These are phyloP conservation scores for Siniperca chuatsi DNA, from an alignment of 2,113 vertebrate species.

Conservation along the genomic window DNA sequence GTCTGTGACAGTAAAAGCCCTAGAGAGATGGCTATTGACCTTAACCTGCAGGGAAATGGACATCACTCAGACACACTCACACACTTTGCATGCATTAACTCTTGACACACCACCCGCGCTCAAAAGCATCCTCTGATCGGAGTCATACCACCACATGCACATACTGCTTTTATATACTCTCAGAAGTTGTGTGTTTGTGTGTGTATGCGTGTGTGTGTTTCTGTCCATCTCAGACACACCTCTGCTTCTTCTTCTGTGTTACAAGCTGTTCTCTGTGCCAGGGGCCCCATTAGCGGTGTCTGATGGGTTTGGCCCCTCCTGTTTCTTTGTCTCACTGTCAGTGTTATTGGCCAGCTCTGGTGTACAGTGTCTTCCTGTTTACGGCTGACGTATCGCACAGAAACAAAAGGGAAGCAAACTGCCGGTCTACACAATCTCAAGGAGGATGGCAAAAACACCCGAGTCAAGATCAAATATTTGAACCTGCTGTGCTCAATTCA, in stretches of 20 bases:
- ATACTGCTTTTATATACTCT: neutral
- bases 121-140: neutral
- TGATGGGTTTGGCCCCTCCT: constrained; percentile 49
- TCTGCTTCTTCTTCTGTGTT: neutral
- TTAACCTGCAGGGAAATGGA: constrained; percentile 69
- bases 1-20: constrained; percentile 72
- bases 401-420: constrained; percentile 29
- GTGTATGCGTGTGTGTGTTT: neutral
- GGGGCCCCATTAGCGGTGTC: constrained; percentile 53
- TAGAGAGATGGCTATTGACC: constrained; percentile 63
- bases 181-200: neutral
- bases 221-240: neutral
- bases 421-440: constrained; percentile 33
- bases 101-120: constrained; percentile 29
- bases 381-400: constrained; percentile 13
- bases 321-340: constrained; percentile 42
- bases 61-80: constrained; percentile 58
- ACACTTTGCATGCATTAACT: constrained; percentile 61
- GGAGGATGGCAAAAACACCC: constrained; percentile 8
- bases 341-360: constrained; percentile 31
- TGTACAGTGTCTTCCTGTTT: constrained; percentile 36
- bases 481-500: constrained; percentile 34
- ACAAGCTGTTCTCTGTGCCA: constrained; percentile 42
- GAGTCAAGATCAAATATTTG: constrained; percentile 43
- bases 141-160: neutral